These are phyloP conservation scores for Petaurus breviceps DNA, from an alignment of 2,113 vertebrate species.

Conservation along the genomic window DNA sequence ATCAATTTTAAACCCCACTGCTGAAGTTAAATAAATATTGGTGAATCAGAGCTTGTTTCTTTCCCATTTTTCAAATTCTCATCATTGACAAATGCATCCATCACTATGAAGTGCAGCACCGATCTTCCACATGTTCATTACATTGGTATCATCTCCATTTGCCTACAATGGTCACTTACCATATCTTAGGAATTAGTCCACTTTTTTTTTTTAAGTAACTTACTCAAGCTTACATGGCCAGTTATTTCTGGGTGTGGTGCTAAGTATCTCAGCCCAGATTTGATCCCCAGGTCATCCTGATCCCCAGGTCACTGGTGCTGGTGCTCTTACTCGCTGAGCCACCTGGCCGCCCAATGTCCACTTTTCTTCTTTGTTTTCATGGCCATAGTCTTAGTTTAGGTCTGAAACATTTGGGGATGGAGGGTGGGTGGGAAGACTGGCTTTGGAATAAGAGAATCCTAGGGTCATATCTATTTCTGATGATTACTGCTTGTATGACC, in stretches of 20 bases:
- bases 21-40: background rate
- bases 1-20: background rate
- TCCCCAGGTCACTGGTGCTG: no score
- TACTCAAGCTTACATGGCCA: no score
- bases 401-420: background rate
- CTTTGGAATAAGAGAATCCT: background rate
- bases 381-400: background rate
- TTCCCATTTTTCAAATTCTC: background rate
- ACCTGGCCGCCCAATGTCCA: no score
- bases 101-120: background rate
- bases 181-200: background rate
- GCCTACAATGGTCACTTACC: background rate
- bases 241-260: no score
- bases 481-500: no score
- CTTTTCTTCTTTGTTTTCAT: background rate
- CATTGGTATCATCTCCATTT: background rate
- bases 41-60: background rate
- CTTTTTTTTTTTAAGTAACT: background rate
- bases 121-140: background rate
- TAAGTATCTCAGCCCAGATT: no score
- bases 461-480: background rate
- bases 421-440: no score
- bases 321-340: no score
- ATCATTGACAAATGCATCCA: background rate
- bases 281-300: no score